A percentile compares a stretch with the other conserved stretches of the same genome.
These are phyloP conservation scores for Pollenia amentaria DNA, from an alignment of 2,888 invertebrate species.

Conservation along the genomic window DNA sequence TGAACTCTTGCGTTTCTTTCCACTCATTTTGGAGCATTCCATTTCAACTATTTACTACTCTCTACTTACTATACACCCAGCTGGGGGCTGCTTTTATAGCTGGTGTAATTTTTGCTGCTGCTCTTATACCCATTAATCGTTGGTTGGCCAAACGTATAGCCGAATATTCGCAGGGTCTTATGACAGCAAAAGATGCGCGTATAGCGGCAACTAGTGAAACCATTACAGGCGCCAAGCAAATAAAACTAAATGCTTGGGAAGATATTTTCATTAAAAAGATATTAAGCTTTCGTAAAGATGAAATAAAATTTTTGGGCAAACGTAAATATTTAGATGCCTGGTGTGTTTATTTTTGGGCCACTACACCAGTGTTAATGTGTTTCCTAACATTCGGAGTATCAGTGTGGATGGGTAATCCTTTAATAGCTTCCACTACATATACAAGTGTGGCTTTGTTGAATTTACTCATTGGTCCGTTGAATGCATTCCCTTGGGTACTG, in stretches of 20 bases:
- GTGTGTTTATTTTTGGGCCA: constrained; percentile 99
- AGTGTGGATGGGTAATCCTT: constrained; percentile 89
- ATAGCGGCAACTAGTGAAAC: constrained; percentile 95
- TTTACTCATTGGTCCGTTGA: constrained; percentile 97
- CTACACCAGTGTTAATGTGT: constrained; percentile 96
- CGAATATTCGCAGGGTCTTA: constrained; percentile 92
- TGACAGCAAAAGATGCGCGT: constrained; percentile 95
- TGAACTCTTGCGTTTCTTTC: constrained; percentile 97
- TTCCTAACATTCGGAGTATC: constrained; percentile 93
- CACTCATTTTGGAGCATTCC: constrained; percentile 99
- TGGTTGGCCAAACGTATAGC: constrained; percentile 95
- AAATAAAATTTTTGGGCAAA: constrained; percentile 91
- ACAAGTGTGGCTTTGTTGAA: constrained; percentile 97
- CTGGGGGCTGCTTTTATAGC: constrained; percentile 96
- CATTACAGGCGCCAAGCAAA: constrained; percentile 93
- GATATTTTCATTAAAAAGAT: constrained; percentile 91
- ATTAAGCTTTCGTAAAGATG: constrained; percentile 88
- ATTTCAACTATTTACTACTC: constrained; percentile 87
- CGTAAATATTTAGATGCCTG: constrained; percentile 98
- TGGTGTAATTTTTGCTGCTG: constrained; percentile 93
- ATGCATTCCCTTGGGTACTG: constrained; percentile 99
- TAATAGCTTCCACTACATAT: constrained; percentile 95
- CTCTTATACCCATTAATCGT: constrained; percentile 97
- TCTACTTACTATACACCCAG: constrained; percentile 94
- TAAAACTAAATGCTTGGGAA: constrained; percentile 98